phyloP scores from a whole-genome alignment of 2,113 vertebrate species.

The Henicopernis longicauda region DNA sequence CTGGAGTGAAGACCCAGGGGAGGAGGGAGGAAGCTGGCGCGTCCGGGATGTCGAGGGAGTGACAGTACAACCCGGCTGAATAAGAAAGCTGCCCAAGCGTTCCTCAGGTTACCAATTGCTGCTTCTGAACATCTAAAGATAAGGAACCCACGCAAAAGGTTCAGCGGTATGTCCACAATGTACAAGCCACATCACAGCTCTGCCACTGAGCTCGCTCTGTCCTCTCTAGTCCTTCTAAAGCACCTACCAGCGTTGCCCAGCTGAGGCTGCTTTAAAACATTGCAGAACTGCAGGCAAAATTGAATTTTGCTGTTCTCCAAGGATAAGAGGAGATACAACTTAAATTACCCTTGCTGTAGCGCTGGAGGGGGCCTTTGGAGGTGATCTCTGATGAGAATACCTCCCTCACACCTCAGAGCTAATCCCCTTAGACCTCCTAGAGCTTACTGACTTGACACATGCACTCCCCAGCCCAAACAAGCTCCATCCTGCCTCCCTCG shows the following conservation, averaged over 20 bases:
- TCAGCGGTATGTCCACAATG: rapidly evolving
- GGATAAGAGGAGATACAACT: neutral
- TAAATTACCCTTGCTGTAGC: neutral
- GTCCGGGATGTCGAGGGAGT: neutral
- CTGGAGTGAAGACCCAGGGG: neutral
- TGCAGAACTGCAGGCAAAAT: neutral
- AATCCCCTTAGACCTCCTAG: neutral
- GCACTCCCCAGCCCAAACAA: neutral
- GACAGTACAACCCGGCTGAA: neutral
- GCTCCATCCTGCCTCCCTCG: neutral
- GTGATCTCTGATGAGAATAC: neutral
- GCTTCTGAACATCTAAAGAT: neutral
- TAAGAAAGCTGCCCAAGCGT: neutral
- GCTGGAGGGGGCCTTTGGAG: neutral
- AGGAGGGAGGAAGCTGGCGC: neutral
- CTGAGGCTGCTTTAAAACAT: neutral
- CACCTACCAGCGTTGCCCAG: neutral
- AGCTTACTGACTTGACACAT: neutral
- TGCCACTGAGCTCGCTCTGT: neutral
- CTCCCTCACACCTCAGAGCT: neutral
- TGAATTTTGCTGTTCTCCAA: neutral
- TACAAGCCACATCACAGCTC: neutral
- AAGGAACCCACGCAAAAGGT: neutral
- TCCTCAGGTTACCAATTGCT: neutral
- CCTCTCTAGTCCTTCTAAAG: neutral